phyloP scores from a whole-genome alignment of 2,888 invertebrate genomes.

The Alentia gelatinosa region DNA sequence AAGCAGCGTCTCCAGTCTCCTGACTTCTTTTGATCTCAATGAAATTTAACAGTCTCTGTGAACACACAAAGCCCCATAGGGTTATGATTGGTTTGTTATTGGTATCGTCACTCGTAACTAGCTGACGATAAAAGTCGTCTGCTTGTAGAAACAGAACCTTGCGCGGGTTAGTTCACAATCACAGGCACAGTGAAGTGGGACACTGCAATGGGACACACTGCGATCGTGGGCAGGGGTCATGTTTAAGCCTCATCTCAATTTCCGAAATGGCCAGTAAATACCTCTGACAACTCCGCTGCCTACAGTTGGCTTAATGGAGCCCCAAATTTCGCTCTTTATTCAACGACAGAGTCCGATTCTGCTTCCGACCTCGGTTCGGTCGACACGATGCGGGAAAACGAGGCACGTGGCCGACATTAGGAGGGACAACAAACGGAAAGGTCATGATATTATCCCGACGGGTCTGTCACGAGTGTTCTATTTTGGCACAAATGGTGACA shows the following conservation, averaged over 20 bases:
- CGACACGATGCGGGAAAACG: not conserved
- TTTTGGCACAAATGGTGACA: not conserved
- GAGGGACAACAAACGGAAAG: conserved; percentile 35
- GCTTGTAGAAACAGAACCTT: not conserved
- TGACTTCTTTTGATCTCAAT: conserved; percentile 6
- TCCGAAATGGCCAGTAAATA: not conserved
- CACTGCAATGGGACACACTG: not conserved
- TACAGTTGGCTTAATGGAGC: not conserved
- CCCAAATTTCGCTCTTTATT: not conserved
- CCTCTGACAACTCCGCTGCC: not conserved
- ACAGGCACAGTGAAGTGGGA: not conserved
- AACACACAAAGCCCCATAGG: not conserved
- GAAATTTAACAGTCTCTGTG: not conserved
- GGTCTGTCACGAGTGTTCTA: not conserved
- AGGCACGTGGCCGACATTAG: not conserved
- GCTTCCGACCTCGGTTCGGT: not conserved
- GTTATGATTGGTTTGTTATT: not conserved
- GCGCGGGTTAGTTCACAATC: not conserved
- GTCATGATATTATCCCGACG: conserved; percentile 8
- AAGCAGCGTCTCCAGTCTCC: not conserved
- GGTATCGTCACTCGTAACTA: not conserved
- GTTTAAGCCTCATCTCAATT: conserved; percentile 5
- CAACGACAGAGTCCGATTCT: not conserved
- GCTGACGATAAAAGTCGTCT: not conserved
- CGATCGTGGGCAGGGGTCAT: not conserved